Conservation (phyloP, 2,113 vertebrate genomes). For the Sardina pilchardus region DNA sequence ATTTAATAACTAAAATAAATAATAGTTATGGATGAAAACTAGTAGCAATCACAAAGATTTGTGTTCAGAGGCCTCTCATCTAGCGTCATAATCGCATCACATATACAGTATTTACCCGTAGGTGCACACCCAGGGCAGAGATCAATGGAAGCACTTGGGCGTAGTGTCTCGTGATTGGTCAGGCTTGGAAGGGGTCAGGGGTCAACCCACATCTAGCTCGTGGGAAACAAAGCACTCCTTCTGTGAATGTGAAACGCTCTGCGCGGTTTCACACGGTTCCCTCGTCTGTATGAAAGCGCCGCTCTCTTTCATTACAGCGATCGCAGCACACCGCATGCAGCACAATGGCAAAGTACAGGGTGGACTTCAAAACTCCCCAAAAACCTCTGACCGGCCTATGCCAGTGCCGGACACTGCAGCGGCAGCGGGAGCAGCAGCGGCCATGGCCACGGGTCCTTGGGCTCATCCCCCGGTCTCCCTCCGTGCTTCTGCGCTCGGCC, state of each 20-base stretch:
- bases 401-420: neutral
- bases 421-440: constrained; percentile 21
- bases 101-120: constrained; percentile 6
- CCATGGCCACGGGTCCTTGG: constrained; percentile 45
- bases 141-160: constrained; percentile 49
- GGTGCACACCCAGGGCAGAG: constrained; percentile 13
- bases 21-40: neutral
- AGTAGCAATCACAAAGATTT: neutral
- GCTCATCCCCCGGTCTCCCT: constrained; percentile 51
- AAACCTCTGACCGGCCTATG: constrained; percentile 53
- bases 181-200: constrained; percentile 52
- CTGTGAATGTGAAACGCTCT: constrained; percentile 54
- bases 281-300: constrained; percentile 50
- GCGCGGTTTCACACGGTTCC: constrained; percentile 36
- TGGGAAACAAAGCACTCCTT: constrained; percentile 66
- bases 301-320: constrained; percentile 67
- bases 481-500: constrained; percentile 46
- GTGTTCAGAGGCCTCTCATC: neutral
- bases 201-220: constrained; percentile 62
- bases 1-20: neutral
- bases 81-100: neutral
- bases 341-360: constrained; percentile 68
- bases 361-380: constrained; percentile 28
- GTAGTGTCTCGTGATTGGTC: constrained; percentile 61
- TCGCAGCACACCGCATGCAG: constrained; percentile 50